These are phyloP conservation scores for Mohoua ochrocephala DNA, from an alignment of 2,113 vertebrate genomes.

Conservation along the genomic window DNA sequence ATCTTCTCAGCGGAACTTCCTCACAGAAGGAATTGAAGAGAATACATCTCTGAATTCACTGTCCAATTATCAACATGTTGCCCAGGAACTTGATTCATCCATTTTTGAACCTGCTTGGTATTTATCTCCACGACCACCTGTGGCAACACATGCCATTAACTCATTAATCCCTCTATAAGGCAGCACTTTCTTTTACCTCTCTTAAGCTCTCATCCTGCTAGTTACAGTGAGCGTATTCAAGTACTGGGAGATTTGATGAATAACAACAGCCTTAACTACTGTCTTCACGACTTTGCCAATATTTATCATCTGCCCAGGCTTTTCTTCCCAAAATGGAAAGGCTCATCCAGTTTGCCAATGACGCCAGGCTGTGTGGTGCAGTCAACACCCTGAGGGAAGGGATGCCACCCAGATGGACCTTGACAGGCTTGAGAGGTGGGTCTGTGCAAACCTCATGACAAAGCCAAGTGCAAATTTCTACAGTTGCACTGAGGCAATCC, in stretches of 20 bases:
- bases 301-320: neutral
- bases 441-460: too few species aligned
- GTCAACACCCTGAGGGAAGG: neutral
- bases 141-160: neutral
- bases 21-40: neutral
- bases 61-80: neutral
- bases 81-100: neutral
- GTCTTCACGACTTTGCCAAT: neutral
- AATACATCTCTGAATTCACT: neutral
- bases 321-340: neutral
- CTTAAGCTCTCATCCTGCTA: neutral
- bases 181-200: neutral
- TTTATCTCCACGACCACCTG: neutral
- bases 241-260: neutral
- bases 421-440: neutral
- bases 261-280: neutral
- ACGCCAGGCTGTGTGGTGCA: neutral
- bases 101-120: neutral
- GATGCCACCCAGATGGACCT: too few species aligned
- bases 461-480: neutral
- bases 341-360: neutral
- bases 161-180: neutral
- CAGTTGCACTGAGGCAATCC: neutral
- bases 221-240: neutral
- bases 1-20: neutral